Percentiles rank a stretch among this genome's conserved stretches.
Evolutionary conservation across 2,113 vertebrate genomes (phyloP).

Genomic region (Micronycteris hirsuta): DNA sequence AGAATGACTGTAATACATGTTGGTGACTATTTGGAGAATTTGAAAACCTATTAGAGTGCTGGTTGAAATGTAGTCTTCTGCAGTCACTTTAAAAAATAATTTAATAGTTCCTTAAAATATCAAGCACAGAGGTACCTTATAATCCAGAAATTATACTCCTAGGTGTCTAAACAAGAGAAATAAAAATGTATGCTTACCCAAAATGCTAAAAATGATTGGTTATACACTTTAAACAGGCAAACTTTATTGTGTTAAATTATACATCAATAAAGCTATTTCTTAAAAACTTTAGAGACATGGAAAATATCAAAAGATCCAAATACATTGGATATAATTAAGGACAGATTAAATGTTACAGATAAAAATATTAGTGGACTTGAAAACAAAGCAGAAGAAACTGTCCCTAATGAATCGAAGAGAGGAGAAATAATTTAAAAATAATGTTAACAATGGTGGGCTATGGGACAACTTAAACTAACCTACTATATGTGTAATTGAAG

Average conservation of each 20-base stretch:
- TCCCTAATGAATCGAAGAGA: background rate
- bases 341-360: background rate
- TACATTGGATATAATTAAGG: background rate
- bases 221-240: background rate
- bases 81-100: background rate
- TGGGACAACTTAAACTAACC: background rate
- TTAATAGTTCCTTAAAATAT: background rate
- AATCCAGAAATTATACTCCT: background rate
- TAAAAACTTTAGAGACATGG: background rate
- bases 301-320: background rate
- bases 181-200: background rate
- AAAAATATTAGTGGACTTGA: background rate
- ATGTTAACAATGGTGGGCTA: background rate
- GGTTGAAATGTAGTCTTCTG: background rate
- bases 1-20: background rate
- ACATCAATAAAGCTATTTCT: background rate
- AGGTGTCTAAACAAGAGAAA: background rate
- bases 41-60: background rate
- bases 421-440: background rate
- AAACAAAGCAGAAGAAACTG: background rate
- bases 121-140: background rate
- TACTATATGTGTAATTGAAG: background rate
- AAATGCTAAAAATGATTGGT: background rate
- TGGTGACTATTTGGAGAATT: background rate
- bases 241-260: background rate